A percentile compares a stretch with the other conserved stretches of the same genome.
Conservation (phyloP, 1,140 invertebrate species). For the Medauroidea extradentata region DNA sequence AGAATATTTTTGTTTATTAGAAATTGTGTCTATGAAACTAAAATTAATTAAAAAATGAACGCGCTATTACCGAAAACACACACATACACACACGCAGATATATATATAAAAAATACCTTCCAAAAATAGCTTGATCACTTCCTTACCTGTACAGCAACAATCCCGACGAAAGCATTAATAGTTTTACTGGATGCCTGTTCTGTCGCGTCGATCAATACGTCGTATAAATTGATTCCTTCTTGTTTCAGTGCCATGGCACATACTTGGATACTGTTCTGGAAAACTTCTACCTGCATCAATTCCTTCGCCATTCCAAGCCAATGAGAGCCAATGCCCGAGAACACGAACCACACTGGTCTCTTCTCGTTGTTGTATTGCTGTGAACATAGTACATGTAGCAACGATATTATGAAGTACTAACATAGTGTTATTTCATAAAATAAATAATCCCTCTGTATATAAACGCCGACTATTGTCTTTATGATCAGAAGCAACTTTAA, state of each 20-base stretch:
- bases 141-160: conserved; percentile 55
- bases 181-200: conserved; percentile 48
- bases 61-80: too few species aligned
- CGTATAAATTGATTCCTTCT: conserved; percentile 47
- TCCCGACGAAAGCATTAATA: conserved; percentile 53
- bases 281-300: conserved; percentile 46
- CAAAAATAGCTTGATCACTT: too few species aligned
- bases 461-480: too few species aligned
- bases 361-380: conserved; percentile 45
- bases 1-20: too few species aligned
- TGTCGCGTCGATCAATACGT: conserved; percentile 48
- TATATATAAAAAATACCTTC: too few species aligned
- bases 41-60: too few species aligned
- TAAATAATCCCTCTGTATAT: too few species aligned
- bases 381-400: neutral
- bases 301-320: conserved; percentile 56
- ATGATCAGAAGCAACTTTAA: too few species aligned
- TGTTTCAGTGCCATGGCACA: conserved; percentile 26
- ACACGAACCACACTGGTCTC: conserved; percentile 57
- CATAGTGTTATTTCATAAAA: too few species aligned
- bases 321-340: conserved; percentile 63
- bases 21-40: too few species aligned
- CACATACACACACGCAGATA: too few species aligned
- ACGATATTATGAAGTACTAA: too few species aligned
- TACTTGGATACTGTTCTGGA: conserved; percentile 49